Evolutionary conservation across 2,113 vertebrate genomes (phyloP).

Genomic region (Leucosticte australis): DNA sequence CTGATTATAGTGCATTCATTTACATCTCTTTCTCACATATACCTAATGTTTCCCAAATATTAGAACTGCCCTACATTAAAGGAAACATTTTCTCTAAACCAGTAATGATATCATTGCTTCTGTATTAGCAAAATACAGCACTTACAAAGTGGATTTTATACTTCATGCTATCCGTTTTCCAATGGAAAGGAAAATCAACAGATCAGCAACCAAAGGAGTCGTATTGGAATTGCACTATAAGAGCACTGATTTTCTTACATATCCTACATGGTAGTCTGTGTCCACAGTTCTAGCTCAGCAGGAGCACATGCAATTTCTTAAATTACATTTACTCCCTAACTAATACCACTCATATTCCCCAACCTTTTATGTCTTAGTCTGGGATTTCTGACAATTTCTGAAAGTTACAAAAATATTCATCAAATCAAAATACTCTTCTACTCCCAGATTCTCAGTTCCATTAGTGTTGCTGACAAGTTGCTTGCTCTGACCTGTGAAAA

Average conservation of each 20-base stretch:
- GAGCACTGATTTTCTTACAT: background rate
- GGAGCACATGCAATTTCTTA: background rate
- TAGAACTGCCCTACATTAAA: background rate
- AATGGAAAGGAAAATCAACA: background rate
- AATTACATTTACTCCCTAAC: background rate
- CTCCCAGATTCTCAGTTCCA: background rate
- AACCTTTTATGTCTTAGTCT: background rate
- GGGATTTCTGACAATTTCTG: background rate
- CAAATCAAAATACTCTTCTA: background rate
- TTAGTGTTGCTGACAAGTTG: background rate
- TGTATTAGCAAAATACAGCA: background rate
- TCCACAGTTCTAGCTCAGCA: background rate
- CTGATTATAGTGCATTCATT: background rate
- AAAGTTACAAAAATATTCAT: background rate
- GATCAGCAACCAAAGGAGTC: background rate
- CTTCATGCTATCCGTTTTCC: background rate
- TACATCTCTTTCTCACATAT: background rate
- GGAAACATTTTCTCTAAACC: background rate
- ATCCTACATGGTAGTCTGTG: background rate
- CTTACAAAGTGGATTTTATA: background rate
- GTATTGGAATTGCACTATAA: background rate
- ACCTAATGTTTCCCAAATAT: background rate
- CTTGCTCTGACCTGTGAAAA: constrained; percentile 9
- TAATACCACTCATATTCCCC: background rate
- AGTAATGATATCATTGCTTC: background rate